Conservation (phyloP, 2,797 vertebrate species). For the Hippopotamyrus pictus region DNA sequence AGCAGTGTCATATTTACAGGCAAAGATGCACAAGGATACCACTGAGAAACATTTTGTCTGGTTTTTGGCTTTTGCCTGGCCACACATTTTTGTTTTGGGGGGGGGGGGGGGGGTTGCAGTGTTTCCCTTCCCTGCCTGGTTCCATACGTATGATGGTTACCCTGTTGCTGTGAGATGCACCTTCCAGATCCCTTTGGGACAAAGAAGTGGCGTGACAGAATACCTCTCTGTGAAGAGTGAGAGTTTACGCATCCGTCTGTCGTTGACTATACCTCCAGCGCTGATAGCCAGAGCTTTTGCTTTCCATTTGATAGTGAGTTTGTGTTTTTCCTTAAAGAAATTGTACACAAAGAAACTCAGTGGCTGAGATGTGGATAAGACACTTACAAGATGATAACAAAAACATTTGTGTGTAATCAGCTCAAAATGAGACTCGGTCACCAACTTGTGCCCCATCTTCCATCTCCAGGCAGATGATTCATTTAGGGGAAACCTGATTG, state of each 20-base stretch:
- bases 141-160: not conserved
- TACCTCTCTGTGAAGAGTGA: not conserved
- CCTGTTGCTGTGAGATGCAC: not conserved
- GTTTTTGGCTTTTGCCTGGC: not conserved
- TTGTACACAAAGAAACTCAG: not conserved
- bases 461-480: conserved; percentile 48
- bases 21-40: not conserved
- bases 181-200: not conserved
- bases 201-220: not conserved
- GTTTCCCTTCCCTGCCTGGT: not conserved
- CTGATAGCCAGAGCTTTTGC: not conserved
- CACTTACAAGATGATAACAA: not conserved
- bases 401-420: conserved; percentile 18
- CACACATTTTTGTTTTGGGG: not conserved
- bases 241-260: not conserved
- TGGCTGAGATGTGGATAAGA: not conserved
- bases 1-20: not conserved
- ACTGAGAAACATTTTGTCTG: not conserved
- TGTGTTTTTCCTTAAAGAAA: not conserved
- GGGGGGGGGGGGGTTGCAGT: not conserved
- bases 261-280: not conserved
- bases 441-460: conserved; percentile 39
- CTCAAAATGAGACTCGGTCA: conserved; percentile 32
- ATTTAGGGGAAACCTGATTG: conserved; percentile 47
- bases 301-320: not conserved